Conservation (phyloP, 2,888 invertebrate species). For the Zhuqinia jingwanae region DNA sequence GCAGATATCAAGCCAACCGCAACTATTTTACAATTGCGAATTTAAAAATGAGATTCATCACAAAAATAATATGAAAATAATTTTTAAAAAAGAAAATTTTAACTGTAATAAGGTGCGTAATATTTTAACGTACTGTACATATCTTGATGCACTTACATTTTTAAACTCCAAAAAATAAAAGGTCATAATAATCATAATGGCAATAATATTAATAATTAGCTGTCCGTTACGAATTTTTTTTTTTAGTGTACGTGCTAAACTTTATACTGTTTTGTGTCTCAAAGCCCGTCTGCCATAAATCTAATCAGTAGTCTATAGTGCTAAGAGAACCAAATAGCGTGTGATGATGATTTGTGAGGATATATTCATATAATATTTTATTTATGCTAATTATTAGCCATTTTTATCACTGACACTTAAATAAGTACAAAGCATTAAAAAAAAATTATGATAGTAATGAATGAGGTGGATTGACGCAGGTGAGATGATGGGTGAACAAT, state of each 20-base stretch:
- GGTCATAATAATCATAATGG: background rate
- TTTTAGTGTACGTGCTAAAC: background rate
- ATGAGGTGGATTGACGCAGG: background rate
- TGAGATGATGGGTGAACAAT: background rate
- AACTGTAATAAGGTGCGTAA: too few relatives aligned
- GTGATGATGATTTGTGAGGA: slow-evolving; percentile 48
- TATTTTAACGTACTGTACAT: too few relatives aligned
- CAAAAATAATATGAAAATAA: too few relatives aligned
- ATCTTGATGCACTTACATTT: background rate
- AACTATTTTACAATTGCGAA: background rate
- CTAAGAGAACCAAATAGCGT: slow-evolving; percentile 42
- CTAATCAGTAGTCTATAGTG: slow-evolving; percentile 52
- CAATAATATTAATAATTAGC: slow-evolving; percentile 15
- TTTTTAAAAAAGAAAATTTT: too few relatives aligned
- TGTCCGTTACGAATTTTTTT: background rate
- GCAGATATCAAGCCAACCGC: background rate
- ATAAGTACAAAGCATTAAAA: too few relatives aligned
- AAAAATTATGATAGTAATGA: slow-evolving; percentile 8
- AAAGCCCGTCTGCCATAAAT: slow-evolving; percentile 26
- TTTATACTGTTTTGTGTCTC: slow-evolving; percentile 10
- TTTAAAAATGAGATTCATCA: background rate
- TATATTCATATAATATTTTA: background rate
- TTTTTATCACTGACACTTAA: slow-evolving; percentile 31
- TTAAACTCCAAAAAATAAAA: background rate
- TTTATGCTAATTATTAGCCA: slow-evolving; percentile 46